These are phyloP conservation scores for Sebastolobus alascanus DNA, from an alignment of 2,797 vertebrate species.

Conservation along the genomic window DNA sequence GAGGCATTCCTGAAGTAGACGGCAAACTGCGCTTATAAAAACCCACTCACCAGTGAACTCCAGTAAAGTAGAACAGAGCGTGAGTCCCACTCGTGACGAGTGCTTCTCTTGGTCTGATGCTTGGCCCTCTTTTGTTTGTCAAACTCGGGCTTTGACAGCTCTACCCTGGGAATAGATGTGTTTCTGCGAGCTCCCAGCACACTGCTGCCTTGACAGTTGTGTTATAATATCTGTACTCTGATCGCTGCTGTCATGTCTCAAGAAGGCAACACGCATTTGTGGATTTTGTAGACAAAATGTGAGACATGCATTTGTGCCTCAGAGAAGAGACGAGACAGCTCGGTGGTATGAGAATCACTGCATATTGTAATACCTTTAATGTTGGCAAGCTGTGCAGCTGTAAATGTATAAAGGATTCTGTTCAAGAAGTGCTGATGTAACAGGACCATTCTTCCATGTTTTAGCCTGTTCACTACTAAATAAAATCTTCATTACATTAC, in stretches of 20 bases:
- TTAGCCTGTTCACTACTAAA: neutral
- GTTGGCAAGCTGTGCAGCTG: conserved; percentile 5
- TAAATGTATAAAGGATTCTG: conserved; percentile 4
- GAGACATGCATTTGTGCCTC: conserved; percentile 30
- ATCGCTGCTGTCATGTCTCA: conserved; percentile 67
- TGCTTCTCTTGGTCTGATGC: conserved; percentile 50
- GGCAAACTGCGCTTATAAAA: conserved; percentile 52
- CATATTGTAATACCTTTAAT: conserved; percentile 30
- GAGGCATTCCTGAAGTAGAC: conserved; percentile 64
- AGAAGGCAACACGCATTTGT: conserved; percentile 50
- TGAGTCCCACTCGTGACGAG: conserved; percentile 42
- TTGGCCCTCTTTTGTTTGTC: conserved; percentile 56
- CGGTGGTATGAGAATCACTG: conserved; percentile 14
- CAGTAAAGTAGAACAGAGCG: conserved; percentile 47
- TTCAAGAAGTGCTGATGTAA: conserved; percentile 10
- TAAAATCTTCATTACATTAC: neutral
- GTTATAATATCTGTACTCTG: conserved; percentile 60
- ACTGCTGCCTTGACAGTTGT: conserved; percentile 50
- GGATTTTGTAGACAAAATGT: conserved; percentile 56
- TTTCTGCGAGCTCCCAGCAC: conserved; percentile 39
- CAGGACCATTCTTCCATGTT: conserved; percentile 3
- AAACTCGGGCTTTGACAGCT: conserved; percentile 66
- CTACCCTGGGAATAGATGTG: conserved; percentile 60
- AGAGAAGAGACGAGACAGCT: conserved; percentile 7
- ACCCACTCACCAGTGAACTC: conserved; percentile 55